Percentiles rank a stretch among this genome's conserved stretches.
phyloP scores from a whole-genome alignment of 64 coral and sea anemone genomes.

The Stichodactyla mertensii region DNA sequence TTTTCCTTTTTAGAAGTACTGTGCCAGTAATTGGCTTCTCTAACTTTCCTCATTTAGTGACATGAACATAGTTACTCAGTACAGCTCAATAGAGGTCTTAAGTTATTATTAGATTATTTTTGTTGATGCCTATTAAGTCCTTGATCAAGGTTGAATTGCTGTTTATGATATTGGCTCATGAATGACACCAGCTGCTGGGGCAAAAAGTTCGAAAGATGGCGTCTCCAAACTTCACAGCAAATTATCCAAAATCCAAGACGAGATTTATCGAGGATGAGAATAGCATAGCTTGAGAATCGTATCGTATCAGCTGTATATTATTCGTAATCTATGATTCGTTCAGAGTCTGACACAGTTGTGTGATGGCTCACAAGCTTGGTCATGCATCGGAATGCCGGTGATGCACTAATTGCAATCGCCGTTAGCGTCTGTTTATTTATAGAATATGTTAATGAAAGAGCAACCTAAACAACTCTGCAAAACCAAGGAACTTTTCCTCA shows the following conservation, averaged over 20 bases:
- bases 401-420: background rate
- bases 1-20: no score
- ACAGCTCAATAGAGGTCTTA: background rate
- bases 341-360: background rate
- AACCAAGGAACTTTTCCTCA: background rate
- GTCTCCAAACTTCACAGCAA: background rate
- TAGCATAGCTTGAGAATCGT: background rate
- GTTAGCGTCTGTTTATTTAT: constrained; percentile 5
- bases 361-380: background rate
- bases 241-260: background rate
- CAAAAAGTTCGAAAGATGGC: background rate
- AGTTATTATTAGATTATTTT: constrained; percentile 7
- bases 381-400: background rate
- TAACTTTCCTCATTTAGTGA: no score
- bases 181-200: background rate
- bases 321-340: background rate
- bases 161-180: background rate
- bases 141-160: background rate
- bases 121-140: background rate
- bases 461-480: background rate
- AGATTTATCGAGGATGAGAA: no score
- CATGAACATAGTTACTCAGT: background rate
- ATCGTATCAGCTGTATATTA: background rate
- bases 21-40: no score
- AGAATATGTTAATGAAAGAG: background rate